Evolutionary conservation across 2,113 vertebrate species (phyloP).

Genomic region (Eira barbara): DNA sequence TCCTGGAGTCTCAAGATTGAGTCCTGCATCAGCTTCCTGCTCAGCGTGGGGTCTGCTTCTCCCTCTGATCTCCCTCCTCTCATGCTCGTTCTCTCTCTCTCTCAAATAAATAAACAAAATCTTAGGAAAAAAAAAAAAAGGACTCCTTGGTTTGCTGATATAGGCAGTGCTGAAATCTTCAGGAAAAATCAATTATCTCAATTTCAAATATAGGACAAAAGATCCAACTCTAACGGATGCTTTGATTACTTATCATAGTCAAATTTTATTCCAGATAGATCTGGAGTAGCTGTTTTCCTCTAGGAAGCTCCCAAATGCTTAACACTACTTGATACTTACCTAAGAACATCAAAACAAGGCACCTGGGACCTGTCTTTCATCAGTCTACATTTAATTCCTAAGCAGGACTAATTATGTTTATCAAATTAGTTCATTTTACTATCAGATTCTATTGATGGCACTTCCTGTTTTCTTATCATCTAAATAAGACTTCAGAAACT

Average conservation of each 20-base stretch:
- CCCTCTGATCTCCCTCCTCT: too few species aligned
- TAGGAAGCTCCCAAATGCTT: background rate
- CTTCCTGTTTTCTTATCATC: background rate
- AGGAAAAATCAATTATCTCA: background rate
- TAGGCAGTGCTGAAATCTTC: background rate
- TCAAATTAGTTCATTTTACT: background rate
- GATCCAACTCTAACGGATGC: background rate
- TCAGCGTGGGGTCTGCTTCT: too few species aligned
- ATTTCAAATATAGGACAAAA: slow-evolving; percentile 6
- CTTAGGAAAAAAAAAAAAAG: background rate
- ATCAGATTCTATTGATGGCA: background rate
- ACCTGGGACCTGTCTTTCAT: background rate
- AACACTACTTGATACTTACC: background rate
- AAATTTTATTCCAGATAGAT: background rate
- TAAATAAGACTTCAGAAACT: background rate
- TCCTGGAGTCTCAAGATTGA: too few species aligned
- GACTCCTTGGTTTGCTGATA: background rate
- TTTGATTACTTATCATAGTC: background rate
- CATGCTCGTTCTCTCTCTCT: too few species aligned
- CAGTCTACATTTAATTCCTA: background rate
- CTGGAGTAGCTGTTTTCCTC: background rate
- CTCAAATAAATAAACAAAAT: too few species aligned
- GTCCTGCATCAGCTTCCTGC: too few species aligned
- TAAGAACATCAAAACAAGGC: slow-evolving; percentile 8
- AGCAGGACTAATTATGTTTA: background rate